A percentile compares a stretch with the other conserved stretches of the same genome.
Evolutionary conservation across 2,797 vertebrate genomes (phyloP).

Genomic region (Hoplostethus mediterraneus): DNA sequence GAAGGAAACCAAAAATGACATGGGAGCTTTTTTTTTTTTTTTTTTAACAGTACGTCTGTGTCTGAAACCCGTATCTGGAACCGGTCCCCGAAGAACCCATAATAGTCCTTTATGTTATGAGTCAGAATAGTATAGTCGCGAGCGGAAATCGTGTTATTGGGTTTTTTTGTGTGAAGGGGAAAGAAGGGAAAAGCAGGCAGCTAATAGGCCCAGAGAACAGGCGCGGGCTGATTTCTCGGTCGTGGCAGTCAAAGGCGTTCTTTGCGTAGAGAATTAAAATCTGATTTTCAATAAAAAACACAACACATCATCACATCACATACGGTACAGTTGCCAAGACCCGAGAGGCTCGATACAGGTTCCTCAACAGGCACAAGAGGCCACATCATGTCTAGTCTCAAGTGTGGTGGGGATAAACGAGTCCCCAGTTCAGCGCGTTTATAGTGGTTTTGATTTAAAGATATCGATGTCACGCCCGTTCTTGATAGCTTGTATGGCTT

Average conservation of each 20-base stretch:
- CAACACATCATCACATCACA: background rate
- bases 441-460: conserved; percentile 1
- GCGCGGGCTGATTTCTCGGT: conserved; percentile 61
- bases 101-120: conserved; percentile 61
- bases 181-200: conserved; percentile 1
- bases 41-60: conserved; percentile 38
- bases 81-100: conserved; percentile 58
- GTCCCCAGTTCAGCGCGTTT: background rate
- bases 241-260: conserved; percentile 44
- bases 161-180: conserved; percentile 27
- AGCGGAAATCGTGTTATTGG: conserved; percentile 32
- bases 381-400: background rate
- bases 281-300: conserved; percentile 17
- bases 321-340: background rate
- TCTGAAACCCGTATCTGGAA: conserved; percentile 61
- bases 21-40: conserved; percentile 57
- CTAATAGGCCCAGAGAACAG: conserved; percentile 16
- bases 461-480: background rate
- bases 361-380: conserved; percentile 24
- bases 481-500: background rate
- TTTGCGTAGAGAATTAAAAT: conserved; percentile 25
- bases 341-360: background rate
- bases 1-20: conserved; percentile 63
- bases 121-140: conserved; percentile 32
- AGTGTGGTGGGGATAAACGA: conserved; percentile 1